Evolutionary conservation across 2,797 vertebrate species (phyloP).

Genomic region (Rhinophrynus dorsalis): DNA sequence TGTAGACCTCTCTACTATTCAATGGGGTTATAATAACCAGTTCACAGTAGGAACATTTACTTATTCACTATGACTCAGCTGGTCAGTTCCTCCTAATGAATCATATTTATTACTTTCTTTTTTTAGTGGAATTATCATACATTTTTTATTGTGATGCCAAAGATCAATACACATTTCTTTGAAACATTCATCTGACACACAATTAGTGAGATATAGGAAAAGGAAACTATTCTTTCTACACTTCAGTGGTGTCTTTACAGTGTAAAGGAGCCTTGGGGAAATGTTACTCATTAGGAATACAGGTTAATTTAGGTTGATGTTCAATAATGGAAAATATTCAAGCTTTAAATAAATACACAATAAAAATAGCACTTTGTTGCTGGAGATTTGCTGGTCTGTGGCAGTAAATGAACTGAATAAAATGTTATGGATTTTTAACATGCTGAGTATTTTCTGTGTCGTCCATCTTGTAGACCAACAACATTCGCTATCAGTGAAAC

Average conservation of each 20-base stretch:
- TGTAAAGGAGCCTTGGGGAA: neutral
- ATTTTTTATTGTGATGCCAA: neutral
- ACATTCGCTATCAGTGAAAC: slow-evolving; percentile 74
- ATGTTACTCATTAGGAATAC: slow-evolving; percentile 47
- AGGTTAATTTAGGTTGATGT: slow-evolving; percentile 61
- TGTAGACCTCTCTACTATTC: no score
- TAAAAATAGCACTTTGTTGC: slow-evolving; percentile 72
- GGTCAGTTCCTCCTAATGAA: no score
- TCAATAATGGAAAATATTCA: slow-evolving; percentile 63
- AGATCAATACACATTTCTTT: neutral
- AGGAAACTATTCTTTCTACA: neutral
- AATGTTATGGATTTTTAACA: slow-evolving; percentile 80
- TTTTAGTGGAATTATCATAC: no score
- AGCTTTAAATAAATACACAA: slow-evolving; percentile 80
- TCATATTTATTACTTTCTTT: no score
- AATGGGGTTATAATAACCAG: no score
- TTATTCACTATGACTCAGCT: no score
- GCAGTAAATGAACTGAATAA: slow-evolving; percentile 78
- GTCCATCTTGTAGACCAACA: slow-evolving; percentile 75
- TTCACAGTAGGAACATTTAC: no score
- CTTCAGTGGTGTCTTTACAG: neutral
- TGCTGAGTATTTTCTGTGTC: slow-evolving; percentile 69
- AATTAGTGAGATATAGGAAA: neutral
- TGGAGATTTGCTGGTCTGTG: slow-evolving; percentile 72
- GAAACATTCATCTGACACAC: neutral